Percentiles rank a stretch among this genome's conserved stretches.
Conservation (phyloP, 2,113 vertebrate species). For the Sinocyclocheilus rhinocerous region DNA sequence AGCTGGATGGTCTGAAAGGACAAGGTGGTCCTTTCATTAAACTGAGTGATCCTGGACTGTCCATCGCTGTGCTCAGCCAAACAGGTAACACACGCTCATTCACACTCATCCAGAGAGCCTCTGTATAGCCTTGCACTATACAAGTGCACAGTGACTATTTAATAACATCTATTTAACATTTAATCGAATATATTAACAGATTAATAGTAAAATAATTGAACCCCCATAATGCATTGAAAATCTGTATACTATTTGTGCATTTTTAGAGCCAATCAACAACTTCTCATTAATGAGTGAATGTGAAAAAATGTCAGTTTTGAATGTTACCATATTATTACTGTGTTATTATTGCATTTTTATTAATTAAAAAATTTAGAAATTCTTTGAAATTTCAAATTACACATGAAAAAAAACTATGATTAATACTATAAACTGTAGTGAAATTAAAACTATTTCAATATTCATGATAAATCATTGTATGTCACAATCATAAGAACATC, state of each 20-base stretch:
- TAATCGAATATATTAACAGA: not conserved
- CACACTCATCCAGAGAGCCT: not conserved
- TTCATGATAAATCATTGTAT: not conserved
- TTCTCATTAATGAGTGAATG: not conserved
- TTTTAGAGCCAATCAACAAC: not conserved
- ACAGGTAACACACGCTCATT: constrained; percentile 37
- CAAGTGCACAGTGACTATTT: not conserved
- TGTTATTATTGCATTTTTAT: not conserved
- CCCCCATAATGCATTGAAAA: not conserved
- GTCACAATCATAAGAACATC: not conserved
- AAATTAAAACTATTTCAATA: not conserved
- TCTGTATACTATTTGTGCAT: not conserved
- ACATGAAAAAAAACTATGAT: too few species aligned
- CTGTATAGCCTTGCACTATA: not conserved
- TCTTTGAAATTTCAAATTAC: not conserved
- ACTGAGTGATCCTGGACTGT: constrained; percentile 85
- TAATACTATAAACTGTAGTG: too few species aligned
- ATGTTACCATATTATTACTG: too few species aligned
- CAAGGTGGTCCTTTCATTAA: constrained; percentile 86
- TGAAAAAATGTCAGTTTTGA: not conserved
- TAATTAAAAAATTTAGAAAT: not conserved
- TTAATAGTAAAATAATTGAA: not conserved
- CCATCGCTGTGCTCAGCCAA: constrained; percentile 76
- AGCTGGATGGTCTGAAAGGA: constrained; percentile 77
- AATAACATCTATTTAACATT: too few species aligned